Evolutionary conservation across 2,888 invertebrate species (phyloP).

Genomic region (Oxycera nigricornis): DNA sequence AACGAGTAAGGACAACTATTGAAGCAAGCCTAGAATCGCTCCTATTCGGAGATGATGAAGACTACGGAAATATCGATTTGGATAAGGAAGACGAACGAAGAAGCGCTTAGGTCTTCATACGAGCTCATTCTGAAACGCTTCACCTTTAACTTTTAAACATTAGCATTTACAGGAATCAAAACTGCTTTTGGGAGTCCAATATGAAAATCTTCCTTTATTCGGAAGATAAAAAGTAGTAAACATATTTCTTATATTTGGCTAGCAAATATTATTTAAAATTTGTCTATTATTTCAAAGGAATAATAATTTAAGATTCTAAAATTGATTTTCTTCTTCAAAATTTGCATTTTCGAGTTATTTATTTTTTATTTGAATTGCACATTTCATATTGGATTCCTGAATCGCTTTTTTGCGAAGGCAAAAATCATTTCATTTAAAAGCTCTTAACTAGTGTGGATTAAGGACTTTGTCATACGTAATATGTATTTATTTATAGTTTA

Average conservation of each 20-base stretch:
- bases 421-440: not conserved
- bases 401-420: slow-evolving; percentile 50
- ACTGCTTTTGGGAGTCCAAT: slow-evolving; percentile 61
- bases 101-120: slow-evolving; percentile 16
- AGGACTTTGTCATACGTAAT: not conserved
- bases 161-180: slow-evolving; percentile 28
- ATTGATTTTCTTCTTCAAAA: not conserved
- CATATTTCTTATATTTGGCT: no score
- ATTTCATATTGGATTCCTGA: slow-evolving; percentile 62
- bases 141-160: slow-evolving; percentile 12
- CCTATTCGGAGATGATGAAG: slow-evolving; percentile 59
- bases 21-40: slow-evolving; percentile 59
- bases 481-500: slow-evolving; percentile 18
- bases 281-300: slow-evolving; percentile 1
- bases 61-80: slow-evolving; percentile 49
- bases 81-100: slow-evolving; percentile 42
- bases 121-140: not conserved
- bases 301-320: not conserved
- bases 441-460: slow-evolving; percentile 13
- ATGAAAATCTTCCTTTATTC: slow-evolving; percentile 52
- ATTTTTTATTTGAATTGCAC: slow-evolving; percentile 5
- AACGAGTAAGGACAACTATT: slow-evolving; percentile 56
- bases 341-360: slow-evolving; percentile 2
- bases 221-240: slow-evolving; percentile 8
- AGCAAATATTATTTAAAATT: no score